These are phyloP conservation scores for Nemoura dubitans DNA, from an alignment of 2,888 invertebrate genomes.

Conservation along the genomic window DNA sequence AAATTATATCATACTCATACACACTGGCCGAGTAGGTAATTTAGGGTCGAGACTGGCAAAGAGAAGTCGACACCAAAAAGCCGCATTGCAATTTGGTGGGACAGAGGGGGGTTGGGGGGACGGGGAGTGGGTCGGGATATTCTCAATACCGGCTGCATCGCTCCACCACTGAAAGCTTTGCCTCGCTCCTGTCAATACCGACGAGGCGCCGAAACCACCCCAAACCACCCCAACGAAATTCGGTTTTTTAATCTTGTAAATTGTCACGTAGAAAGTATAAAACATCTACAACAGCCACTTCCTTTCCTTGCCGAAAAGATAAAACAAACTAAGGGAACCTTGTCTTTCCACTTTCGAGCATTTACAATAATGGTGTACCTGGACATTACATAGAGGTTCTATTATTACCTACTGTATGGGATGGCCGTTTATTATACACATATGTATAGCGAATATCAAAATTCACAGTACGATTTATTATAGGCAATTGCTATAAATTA, in stretches of 20 bases:
- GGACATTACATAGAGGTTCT: no score
- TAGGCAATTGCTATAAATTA: no score
- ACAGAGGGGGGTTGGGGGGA: no score
- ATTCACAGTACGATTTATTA: no score
- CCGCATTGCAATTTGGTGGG: no score
- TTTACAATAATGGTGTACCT: constrained; percentile 15
- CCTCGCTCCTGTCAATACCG: no score
- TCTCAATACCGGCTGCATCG: no score
- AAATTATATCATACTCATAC: not conserved
- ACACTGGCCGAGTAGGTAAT: not conserved
- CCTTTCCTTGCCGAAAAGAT: constrained; percentile 33
- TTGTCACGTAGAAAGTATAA: constrained; percentile 46
- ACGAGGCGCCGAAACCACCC: no score
- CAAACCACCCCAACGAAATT: not conserved
- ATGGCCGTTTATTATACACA: not conserved
- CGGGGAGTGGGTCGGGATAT: no score
- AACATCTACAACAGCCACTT: constrained; percentile 42
- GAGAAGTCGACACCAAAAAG: not conserved
- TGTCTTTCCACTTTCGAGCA: not conserved
- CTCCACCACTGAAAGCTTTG: no score
- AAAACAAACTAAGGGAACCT: constrained; percentile 20
- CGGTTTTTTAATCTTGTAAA: constrained; percentile 46
- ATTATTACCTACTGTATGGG: no score
- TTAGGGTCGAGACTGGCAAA: not conserved
- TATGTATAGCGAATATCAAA: no score